These are phyloP conservation scores for Microctonus aethiopoides DNA, from an alignment of 2,888 invertebrate species.

Conservation along the genomic window DNA sequence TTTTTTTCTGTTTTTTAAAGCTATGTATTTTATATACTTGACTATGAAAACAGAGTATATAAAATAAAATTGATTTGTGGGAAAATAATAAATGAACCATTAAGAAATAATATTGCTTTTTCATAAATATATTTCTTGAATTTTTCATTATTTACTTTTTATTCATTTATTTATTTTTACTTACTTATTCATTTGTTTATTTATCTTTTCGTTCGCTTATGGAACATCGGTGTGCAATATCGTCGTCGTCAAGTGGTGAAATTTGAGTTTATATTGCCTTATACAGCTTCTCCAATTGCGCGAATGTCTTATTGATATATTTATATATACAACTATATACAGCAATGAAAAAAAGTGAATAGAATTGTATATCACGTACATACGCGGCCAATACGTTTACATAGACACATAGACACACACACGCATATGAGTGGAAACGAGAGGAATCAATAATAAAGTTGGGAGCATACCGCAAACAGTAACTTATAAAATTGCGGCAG, in stretches of 20 bases:
- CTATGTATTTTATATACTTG: too few relatives aligned
- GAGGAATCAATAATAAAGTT: slow-evolving; percentile 27
- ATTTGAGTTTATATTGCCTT: slow-evolving; percentile 22
- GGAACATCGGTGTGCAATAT: neutral
- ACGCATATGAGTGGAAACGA: neutral
- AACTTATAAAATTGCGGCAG: slow-evolving; percentile 22
- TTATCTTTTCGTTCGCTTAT: neutral
- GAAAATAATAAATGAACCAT: too few relatives aligned
- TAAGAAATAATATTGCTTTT: too few relatives aligned
- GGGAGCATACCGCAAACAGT: slow-evolving; percentile 29
- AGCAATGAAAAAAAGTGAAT: neutral
- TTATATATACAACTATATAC: too few relatives aligned
- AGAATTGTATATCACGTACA: neutral
- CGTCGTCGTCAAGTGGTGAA: neutral
- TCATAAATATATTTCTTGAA: neutral
- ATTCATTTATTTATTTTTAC: neutral
- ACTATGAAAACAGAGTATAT: too few relatives aligned
- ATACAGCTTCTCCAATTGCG: neutral
- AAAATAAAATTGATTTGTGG: too few relatives aligned
- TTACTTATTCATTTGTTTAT: neutral
- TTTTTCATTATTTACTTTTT: too few relatives aligned
- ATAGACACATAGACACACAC: slow-evolving; percentile 2
- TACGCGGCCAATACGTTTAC: neutral
- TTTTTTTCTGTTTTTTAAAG: too few relatives aligned
- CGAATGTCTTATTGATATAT: neutral